These are phyloP conservation scores for Cheilosia variabilis DNA, from an alignment of 2,888 invertebrate genomes.

Conservation along the genomic window DNA sequence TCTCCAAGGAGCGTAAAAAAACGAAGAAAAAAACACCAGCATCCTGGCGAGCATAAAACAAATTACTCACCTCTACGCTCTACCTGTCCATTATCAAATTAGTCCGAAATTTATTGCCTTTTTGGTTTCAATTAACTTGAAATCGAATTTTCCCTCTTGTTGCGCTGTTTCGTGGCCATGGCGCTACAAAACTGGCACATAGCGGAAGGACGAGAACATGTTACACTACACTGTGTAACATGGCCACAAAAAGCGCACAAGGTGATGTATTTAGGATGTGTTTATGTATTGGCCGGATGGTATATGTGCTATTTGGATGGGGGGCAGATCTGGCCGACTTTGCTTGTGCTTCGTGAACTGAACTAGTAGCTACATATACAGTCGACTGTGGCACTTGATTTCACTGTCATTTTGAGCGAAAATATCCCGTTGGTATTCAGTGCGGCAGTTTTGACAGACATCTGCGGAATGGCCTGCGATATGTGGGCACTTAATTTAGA, in stretches of 20 bases:
- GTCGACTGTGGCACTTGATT: constrained; percentile 50
- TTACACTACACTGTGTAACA: constrained; percentile 35
- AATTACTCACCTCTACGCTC: constrained; percentile 74
- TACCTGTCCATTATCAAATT: constrained; percentile 75
- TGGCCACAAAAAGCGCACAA: constrained; percentile 46
- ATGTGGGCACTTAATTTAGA: constrained; percentile 66
- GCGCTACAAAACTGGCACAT: neutral
- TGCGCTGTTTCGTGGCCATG: constrained; percentile 22
- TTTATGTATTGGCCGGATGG: constrained; percentile 49
- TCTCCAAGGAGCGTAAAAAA: constrained; percentile 46
- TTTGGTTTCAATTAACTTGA: constrained; percentile 75
- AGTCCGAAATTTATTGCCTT: constrained; percentile 74
- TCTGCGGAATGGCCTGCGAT: constrained; percentile 62
- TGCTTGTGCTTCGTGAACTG: neutral
- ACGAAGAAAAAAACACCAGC: neutral
- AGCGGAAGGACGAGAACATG: constrained; percentile 8
- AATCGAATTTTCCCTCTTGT: constrained; percentile 69
- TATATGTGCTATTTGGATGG: constrained; percentile 6
- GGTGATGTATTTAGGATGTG: constrained; percentile 72
- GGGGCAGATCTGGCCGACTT: constrained; percentile 18
- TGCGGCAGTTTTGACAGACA: constrained; percentile 67
- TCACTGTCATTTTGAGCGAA: constrained; percentile 35
- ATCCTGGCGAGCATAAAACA: constrained; percentile 55
- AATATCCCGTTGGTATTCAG: constrained; percentile 57
- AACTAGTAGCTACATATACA: neutral